Percentiles rank a stretch among this genome's conserved stretches.
Evolutionary conservation across 2,797 vertebrate species (phyloP).

Genomic region (Anniella stebbinsi): DNA sequence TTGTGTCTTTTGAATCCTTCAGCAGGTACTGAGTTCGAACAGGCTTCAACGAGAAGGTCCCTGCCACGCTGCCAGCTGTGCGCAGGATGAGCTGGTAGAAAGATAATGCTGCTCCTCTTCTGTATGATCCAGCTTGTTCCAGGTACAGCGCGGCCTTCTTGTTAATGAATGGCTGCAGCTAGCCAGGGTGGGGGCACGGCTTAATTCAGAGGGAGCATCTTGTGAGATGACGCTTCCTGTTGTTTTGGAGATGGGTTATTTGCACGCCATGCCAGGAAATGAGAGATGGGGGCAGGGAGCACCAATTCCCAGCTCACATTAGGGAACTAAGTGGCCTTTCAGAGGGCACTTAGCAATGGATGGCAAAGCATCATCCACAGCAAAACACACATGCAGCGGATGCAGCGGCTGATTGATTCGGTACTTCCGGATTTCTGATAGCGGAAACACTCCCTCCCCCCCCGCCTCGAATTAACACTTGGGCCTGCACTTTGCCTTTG

Average conservation of each 20-base stretch:
- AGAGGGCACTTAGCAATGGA: background rate
- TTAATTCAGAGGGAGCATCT: background rate
- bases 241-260: slow-evolving; percentile 2
- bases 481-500: fast-evolving
- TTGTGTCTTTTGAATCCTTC: background rate
- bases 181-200: no score
- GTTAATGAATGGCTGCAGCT: no score
- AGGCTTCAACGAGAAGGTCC: background rate
- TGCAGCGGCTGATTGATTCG: background rate
- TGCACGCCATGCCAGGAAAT: background rate
- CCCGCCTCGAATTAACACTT: background rate
- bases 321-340: background rate
- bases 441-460: no score
- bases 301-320: no score
- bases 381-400: no score
- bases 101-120: no score
- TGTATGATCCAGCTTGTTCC: background rate
- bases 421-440: background rate
- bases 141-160: background rate
- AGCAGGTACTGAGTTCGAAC: background rate
- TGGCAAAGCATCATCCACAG: background rate
- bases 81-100: background rate
- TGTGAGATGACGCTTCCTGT: background rate
- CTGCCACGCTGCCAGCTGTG: no score
- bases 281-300: fast-evolving